Conservation (phyloP, 1,140 invertebrate species). For the Pseudomyrmex sp. region DNA sequence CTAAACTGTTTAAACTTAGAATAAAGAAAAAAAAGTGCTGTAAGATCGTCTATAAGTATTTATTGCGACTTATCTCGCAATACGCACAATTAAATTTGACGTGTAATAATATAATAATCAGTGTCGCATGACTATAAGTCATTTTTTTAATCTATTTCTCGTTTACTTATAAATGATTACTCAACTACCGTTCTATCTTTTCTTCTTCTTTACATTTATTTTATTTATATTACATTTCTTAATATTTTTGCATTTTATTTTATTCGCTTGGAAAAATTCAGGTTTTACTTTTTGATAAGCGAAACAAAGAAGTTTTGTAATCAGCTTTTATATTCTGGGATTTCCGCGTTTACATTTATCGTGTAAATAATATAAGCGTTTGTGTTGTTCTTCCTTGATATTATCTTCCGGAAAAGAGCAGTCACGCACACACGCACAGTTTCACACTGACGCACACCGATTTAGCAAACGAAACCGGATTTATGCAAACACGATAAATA, state of each 20-base stretch:
- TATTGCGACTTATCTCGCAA: no score
- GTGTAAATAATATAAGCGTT: slow-evolving; percentile 12
- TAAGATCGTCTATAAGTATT: no score
- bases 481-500: slow-evolving; percentile 50
- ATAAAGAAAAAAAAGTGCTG: no score
- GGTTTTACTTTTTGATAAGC: no score
- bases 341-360: slow-evolving; percentile 5
- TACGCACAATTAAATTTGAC: no score
- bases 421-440: not conserved
- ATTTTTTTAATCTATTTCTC: not conserved
- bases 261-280: no score
- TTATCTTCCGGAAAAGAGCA: slow-evolving; percentile 42
- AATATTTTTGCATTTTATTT: not conserved
- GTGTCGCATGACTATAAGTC: not conserved
- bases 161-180: not conserved
- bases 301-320: not conserved
- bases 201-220: not conserved
- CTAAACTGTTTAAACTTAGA: no score
- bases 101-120: not conserved
- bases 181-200: not conserved
- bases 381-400: slow-evolving; percentile 25
- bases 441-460: slow-evolving; percentile 25
- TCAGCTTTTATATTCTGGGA: not conserved
- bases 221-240: not conserved
- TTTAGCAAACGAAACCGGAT: slow-evolving; percentile 13